These are phyloP conservation scores for Brachyopa scutellaris DNA, from an alignment of 2,888 invertebrate species.

Conservation along the genomic window DNA sequence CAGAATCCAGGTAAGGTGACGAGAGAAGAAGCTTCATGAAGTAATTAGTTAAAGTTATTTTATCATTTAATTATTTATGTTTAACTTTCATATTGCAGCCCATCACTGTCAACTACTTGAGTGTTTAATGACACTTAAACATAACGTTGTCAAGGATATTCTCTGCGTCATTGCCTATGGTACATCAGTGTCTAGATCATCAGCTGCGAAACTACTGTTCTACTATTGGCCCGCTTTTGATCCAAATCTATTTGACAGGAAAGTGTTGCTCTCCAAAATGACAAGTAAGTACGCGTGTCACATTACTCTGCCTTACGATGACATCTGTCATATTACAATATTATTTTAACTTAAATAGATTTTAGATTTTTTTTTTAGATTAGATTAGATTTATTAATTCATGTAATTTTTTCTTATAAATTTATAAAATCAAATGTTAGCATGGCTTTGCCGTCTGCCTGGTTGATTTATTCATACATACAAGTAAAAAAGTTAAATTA, in stretches of 20 bases:
- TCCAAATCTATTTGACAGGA: slow-evolving; percentile 94
- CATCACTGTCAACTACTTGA: slow-evolving; percentile 98
- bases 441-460: no score
- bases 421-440: no score
- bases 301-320: no score
- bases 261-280: slow-evolving; percentile 92
- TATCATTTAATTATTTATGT: not conserved
- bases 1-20: slow-evolving; percentile 89
- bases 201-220: slow-evolving; percentile 97
- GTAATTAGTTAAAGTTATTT: no score
- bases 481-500: no score
- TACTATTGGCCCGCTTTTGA: slow-evolving; percentile 99
- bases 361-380: no score
- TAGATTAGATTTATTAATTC: no score
- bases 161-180: slow-evolving; percentile 98
- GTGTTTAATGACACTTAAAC: slow-evolving; percentile 96
- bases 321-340: no score
- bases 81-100: slow-evolving; percentile 83
- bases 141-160: slow-evolving; percentile 94
- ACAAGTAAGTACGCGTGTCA: slow-evolving; percentile 90
- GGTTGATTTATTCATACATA: no score
- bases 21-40: no score
- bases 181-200: slow-evolving; percentile 95
- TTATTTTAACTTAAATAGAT: no score
- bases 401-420: no score